Base-by-base conservation (phyloP, 2,888 invertebrate species). In the Lampropteryx suffumata region DNA sequence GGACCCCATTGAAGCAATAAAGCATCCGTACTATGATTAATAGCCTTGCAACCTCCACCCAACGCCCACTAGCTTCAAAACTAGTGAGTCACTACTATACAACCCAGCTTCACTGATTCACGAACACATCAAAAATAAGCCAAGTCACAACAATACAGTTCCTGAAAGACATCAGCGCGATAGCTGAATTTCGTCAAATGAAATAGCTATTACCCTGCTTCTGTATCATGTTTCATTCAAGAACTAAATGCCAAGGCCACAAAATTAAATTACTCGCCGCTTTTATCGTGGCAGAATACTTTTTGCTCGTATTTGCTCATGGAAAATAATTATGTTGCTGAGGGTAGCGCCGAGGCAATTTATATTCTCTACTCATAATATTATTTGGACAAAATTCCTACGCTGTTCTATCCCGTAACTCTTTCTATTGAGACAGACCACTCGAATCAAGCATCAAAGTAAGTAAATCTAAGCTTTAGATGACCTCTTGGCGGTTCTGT, bases 11-110 rank as follows among this genome's bases (percentile, higher is more conserved):
- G 75, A 79, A 79, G 80, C 79, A 79, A 84, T 86, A 84, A 85
- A 84, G 72, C 71, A 73, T 65, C 73, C 68, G 72, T 75, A 78
- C 71, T 77, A 84, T 88, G 86, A 88, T 86, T 82, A 85, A 87
- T 86, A 79, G 67, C 55, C 60, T 64, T 65, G 66, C 74, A 74
- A 74, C 74, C 75, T 76, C 71, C 73, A 64, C 63, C 68, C 62
- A 64, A 77, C 80, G 77, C 79, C 82, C 76, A 75, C 81, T 62
- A 71, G 65, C 69, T 78, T 64, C 61, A 61, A 61, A 66, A 59
- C 68, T 70, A 65, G 68, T 80, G 77, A 80, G 62, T 61, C 61
- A 62, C 64, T 61, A 56, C 60, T 60, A 55, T 26, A 66, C 63
- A 41, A 41, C 43, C 39, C 32, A 45, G 57, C 47, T 59, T 57